Base-by-base conservation (phyloP, 1,140 invertebrate genomes). In the Leptoteleia sp. region DNA sequence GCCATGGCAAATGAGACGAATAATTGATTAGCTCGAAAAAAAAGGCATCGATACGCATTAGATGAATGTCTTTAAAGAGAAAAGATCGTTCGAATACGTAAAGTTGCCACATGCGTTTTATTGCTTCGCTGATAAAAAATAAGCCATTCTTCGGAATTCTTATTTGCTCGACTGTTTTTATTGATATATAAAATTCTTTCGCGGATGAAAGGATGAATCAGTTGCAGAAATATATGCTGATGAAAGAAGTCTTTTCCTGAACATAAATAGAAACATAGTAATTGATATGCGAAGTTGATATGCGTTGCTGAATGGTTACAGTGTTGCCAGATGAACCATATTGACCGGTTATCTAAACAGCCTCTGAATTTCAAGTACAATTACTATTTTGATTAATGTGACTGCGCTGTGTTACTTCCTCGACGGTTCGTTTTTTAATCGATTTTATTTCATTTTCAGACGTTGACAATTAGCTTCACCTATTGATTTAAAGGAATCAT, bases 221-320 rank as follows among this genome's bases (percentile, higher is more conserved):
- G 35, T 8, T 1, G 35, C 13, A 16, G n/a, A 13, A 38, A 43
- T 12, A 13, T 25, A 9, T 22, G 29, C n/a, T 25, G 59, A 48
- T 40, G 35, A 62, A 62, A 50, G 43, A 62, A 62, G 12, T n/a
- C 45, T 62, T 48, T 62, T 40, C 50, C 59, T 50, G 31, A 15
- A 27, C 40, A 4, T 61, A 33, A 37, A 62, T 38, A 48, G 43
- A 37, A 62, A 52, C 37, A 25, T 15, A 8, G 33, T 52, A 65
- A 65, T 65, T 65, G 61, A 65, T 65, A 65, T 65, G 61, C 47
- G 52, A 52, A 65, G 27, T 33, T 65, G 45, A 64, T 48, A 50
- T 25, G 22, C 15, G 29, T 59, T n/a, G 5, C 5, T 40, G 31
- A 62, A 33, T 42, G 59, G 17, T 6, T 8, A 35, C 61, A 45